Percentiles rank a stretch among this genome's conserved stretches.
Conservation (phyloP, 2,888 invertebrate species). For the Tuberolachnus salignus region DNA sequence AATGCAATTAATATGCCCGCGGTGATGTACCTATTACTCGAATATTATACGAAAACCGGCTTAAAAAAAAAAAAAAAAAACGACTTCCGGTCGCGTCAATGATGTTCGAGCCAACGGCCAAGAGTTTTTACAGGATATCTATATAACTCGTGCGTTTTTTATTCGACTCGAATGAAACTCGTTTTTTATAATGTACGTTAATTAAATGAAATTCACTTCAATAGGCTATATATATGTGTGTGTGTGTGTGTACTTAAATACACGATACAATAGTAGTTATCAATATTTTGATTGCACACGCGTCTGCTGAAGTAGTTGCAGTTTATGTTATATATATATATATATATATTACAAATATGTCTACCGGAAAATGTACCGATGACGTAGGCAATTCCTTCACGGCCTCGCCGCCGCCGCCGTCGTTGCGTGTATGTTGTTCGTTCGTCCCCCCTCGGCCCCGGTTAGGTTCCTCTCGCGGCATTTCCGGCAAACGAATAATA, state of each 20-base stretch:
- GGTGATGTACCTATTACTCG: neutral
- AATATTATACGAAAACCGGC: slow-evolving; percentile 6
- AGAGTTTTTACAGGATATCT: neutral
- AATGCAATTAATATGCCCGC: too few relatives aligned
- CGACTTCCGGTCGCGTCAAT: slow-evolving; percentile 3
- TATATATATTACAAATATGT: too few relatives aligned
- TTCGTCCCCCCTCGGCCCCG: too few relatives aligned
- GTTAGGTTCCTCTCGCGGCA: too few relatives aligned
- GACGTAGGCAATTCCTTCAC: slow-evolving; percentile 16
- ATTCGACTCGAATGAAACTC: neutral
- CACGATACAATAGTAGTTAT: neutral
- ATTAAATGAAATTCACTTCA: neutral
- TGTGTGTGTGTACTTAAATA: too few relatives aligned
- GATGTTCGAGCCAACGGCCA: neutral
- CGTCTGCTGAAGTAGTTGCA: neutral
- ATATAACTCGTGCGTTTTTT: slow-evolving; percentile 7
- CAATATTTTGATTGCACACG: neutral
- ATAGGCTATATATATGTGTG: neutral
- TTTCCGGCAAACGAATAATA: slow-evolving; percentile 18
- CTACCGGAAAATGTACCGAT: neutral
- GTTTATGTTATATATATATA: too few relatives aligned
- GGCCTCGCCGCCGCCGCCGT: neutral
- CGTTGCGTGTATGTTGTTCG: too few relatives aligned
- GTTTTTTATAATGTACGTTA: slow-evolving; percentile 8
- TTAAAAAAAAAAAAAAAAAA: slow-evolving; percentile 1